Conservation (phyloP, 1,140 invertebrate genomes). For the Cotesia typhae region DNA sequence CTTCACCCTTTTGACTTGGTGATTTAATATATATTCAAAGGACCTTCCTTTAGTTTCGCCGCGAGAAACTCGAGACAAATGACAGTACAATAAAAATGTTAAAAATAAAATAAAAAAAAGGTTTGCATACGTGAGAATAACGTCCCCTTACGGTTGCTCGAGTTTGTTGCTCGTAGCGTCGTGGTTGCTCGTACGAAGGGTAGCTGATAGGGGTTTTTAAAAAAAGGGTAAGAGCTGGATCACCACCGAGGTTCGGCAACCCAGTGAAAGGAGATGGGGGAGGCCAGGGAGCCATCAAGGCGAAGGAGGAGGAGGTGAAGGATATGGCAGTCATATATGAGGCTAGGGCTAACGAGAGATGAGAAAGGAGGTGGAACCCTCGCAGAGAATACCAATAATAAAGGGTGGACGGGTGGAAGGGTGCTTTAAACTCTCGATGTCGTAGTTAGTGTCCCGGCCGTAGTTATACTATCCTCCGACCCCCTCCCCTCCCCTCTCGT, state of each 20-base stretch:
- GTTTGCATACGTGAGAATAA: conserved; percentile 54
- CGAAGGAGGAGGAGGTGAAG: conserved; percentile 1
- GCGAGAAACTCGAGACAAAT: conserved; percentile 66
- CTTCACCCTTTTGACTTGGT: no score
- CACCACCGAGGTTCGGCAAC: no score
- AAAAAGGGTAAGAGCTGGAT: no score
- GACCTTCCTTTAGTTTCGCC: conserved; percentile 40
- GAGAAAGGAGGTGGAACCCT: conserved; percentile 24
- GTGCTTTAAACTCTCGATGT: conserved; percentile 15
- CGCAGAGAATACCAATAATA: conserved; percentile 32
- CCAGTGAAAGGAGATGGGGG: background rate
- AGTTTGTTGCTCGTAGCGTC: background rate
- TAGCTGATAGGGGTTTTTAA: no score
- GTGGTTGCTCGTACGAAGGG: no score
- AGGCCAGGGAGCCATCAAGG: background rate
- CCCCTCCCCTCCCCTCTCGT: background rate
- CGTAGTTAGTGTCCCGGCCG: no score
- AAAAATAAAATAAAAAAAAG: no score
- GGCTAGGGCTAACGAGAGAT: conserved; percentile 19
- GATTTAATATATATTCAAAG: no score
- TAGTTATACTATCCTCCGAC: no score
- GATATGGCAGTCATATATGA: conserved; percentile 13
- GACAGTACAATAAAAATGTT: conserved; percentile 60
- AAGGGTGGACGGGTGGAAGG: conserved; percentile 16
- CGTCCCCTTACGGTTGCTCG: conserved; percentile 30